These are phyloP conservation scores for Aphelocoma coerulescens DNA, from an alignment of 2,113 vertebrate genomes.

Conservation along the genomic window DNA sequence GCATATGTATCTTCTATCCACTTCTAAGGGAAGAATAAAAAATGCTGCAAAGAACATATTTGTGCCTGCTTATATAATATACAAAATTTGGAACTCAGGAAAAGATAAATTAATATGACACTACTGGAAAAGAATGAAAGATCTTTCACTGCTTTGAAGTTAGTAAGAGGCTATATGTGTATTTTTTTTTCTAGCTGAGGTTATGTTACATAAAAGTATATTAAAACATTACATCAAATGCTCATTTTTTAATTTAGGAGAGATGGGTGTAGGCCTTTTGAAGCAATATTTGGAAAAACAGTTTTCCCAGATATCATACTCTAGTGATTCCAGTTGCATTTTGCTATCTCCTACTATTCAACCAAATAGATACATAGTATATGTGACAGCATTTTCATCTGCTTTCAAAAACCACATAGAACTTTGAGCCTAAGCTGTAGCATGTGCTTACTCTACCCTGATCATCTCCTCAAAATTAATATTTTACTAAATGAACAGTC, in stretches of 20 bases:
- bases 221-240: conserved; percentile 7
- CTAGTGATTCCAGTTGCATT: neutral
- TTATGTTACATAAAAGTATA: neutral
- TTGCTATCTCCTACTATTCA: neutral
- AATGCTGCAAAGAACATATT: neutral
- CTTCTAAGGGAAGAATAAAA: conserved; percentile 9
- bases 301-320: neutral
- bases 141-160: conserved; percentile 14
- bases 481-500: neutral
- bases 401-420: neutral
- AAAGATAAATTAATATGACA: conserved; percentile 18
- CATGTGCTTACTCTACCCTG: neutral
- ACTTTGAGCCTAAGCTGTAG: neutral
- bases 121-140: conserved; percentile 34
- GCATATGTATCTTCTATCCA: neutral
- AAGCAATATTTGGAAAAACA: neutral
- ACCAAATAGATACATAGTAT: neutral
- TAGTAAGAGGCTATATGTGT: neutral
- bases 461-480: neutral
- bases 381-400: neutral
- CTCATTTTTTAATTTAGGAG: neutral
- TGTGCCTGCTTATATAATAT: neutral
- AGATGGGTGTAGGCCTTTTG: neutral
- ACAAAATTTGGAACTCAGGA: neutral
- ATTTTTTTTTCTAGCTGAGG: neutral